These are phyloP conservation scores for Pygoscelis adeliae DNA, from an alignment of 2,113 vertebrate species.

Conservation along the genomic window DNA sequence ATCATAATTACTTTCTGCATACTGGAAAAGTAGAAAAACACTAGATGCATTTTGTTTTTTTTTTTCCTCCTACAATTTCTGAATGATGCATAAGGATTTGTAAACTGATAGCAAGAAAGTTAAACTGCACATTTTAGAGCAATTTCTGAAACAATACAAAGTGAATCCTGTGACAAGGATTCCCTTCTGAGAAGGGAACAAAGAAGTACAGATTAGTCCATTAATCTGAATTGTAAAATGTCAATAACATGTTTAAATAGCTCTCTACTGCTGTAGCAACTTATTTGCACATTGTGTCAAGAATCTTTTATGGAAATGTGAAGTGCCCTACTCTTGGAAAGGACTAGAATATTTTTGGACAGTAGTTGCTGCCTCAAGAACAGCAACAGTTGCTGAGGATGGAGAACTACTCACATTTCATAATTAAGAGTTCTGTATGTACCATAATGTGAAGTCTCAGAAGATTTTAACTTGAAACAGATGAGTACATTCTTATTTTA, in stretches of 20 bases:
- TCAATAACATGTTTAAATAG: background rate
- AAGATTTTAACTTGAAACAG: background rate
- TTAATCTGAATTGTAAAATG: constrained; percentile 2
- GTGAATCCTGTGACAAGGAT: background rate
- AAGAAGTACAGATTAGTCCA: background rate
- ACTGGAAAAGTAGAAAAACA: background rate
- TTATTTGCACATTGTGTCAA: background rate
- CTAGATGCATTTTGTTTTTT: background rate
- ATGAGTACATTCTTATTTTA: background rate
- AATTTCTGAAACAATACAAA: constrained; percentile 5
- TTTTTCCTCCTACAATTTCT: background rate
- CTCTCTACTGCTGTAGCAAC: background rate
- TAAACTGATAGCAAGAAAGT: background rate
- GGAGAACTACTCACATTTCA: background rate
- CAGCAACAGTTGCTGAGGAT: background rate
- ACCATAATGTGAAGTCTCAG: background rate
- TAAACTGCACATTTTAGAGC: background rate
- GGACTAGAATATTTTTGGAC: background rate
- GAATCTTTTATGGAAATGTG: background rate
- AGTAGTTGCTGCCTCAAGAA: background rate
- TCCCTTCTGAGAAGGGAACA: constrained; percentile 12
- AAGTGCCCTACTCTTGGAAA: background rate
- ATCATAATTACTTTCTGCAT: background rate
- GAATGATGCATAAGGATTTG: background rate
- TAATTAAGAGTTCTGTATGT: background rate